Conservation (phyloP, 2,797 vertebrate species). For the Adelosebastes latens region DNA sequence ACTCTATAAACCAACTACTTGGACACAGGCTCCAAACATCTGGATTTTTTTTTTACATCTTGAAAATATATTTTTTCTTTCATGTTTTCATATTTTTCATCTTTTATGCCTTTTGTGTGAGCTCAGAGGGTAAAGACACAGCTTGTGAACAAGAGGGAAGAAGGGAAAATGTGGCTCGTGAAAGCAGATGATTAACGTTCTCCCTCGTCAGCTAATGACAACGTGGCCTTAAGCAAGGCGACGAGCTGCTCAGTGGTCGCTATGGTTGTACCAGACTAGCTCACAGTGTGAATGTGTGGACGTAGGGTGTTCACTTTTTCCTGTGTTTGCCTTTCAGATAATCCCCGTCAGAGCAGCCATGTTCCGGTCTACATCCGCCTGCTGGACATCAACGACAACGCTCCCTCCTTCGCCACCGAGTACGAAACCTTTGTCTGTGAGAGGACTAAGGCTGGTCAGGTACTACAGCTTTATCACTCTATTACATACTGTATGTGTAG, state of each 20-base stretch:
- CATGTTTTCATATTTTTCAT: not conserved
- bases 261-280: not conserved
- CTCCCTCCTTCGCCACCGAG: slow-evolving; percentile 89
- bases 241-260: not conserved
- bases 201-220: not conserved
- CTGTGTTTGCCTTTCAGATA: slow-evolving; percentile 80
- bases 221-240: not conserved
- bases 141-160: not conserved
- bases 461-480: slow-evolving; percentile 51
- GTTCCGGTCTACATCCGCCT: slow-evolving; percentile 90
- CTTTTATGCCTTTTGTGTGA: not conserved
- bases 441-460: slow-evolving; percentile 92
- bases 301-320: not conserved
- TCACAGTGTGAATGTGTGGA: not conserved
- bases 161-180: not conserved
- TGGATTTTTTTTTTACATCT: not conserved
- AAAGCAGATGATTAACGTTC: not conserved
- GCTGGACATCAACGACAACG: slow-evolving; percentile 95
- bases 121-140: not conserved
- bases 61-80: slow-evolving; percentile 1
- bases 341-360: slow-evolving; percentile 90
- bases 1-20: not conserved
- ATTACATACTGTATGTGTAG: not conserved
- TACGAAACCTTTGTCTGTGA: slow-evolving; percentile 96
- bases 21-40: not conserved